Evolutionary conservation across 2,888 invertebrate species (phyloP).

Genomic region (Dicycla oo): DNA sequence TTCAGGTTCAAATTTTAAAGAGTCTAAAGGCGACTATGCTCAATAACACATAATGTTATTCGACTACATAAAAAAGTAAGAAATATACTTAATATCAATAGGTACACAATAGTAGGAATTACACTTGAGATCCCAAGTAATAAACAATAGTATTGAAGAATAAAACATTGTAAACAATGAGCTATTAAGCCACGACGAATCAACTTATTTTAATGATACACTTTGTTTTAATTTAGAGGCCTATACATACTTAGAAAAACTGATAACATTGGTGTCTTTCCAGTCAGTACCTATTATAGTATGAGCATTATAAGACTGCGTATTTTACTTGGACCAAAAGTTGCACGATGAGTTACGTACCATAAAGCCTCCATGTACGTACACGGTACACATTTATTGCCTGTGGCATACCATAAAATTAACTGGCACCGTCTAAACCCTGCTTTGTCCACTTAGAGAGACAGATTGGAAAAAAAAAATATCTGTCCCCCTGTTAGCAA

Average conservation of each 20-base stretch:
- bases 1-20: neutral
- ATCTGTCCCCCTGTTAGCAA: too few species aligned
- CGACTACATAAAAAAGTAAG: constrained; percentile 59
- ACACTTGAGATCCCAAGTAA: constrained; percentile 65
- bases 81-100: constrained; percentile 62
- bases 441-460: too few species aligned
- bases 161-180: constrained; percentile 49
- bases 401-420: too few species aligned
- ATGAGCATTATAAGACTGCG: constrained; percentile 45
- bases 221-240: constrained; percentile 56
- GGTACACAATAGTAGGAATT: constrained; percentile 64
- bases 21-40: constrained; percentile 24
- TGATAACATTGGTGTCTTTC: constrained; percentile 63
- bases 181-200: constrained; percentile 48
- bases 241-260: constrained; percentile 50
- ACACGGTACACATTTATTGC: too few species aligned
- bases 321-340: constrained; percentile 14
- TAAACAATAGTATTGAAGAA: constrained; percentile 53
- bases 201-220: constrained; percentile 54
- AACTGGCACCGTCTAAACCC: too few species aligned
- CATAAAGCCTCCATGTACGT: too few species aligned
- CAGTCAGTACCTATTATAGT: constrained; percentile 50
- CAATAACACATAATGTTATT: constrained; percentile 51
- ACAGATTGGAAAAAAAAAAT: too few species aligned
- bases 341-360: neutral